These are phyloP conservation scores for Acromyrmex heyeri DNA, from an alignment of 1,140 invertebrate species.

Conservation along the genomic window DNA sequence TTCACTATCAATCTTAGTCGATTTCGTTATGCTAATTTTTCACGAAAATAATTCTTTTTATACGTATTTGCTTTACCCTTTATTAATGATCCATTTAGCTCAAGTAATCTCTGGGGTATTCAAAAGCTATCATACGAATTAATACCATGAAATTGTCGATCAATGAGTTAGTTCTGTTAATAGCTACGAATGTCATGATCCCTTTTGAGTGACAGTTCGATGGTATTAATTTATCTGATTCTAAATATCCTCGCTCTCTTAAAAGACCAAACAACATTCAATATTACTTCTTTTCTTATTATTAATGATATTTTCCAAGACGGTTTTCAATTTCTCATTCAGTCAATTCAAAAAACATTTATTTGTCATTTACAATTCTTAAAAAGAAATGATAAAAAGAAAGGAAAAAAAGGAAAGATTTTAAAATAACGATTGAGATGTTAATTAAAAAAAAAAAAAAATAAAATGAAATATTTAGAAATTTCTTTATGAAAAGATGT, in stretches of 20 bases:
- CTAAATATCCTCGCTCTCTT: neutral
- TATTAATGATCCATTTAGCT: slow-evolving; percentile 7
- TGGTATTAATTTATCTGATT: neutral
- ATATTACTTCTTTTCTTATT: neutral
- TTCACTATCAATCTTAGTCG: slow-evolving; percentile 36
- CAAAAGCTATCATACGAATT: neutral
- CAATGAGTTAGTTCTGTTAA: neutral
- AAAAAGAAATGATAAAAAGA: too few relatives aligned
- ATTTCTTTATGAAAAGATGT: neutral
- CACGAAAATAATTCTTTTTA: neutral
- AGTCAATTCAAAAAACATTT: neutral
- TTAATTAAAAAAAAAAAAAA: neutral
- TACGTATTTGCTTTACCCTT: neutral
- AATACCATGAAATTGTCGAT: slow-evolving; percentile 4
- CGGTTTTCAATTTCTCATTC: slow-evolving; percentile 3
- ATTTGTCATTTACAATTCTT: neutral
- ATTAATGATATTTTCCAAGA: neutral
- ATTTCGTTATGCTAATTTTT: neutral
- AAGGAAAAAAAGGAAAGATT: neutral
- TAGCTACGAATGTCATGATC: neutral
- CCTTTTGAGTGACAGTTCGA: neutral
- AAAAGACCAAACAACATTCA: neutral
- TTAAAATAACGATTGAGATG: neutral
- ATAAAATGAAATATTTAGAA: neutral
- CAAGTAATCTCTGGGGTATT: neutral